Percentiles rank a stretch among this genome's conserved stretches.
These are phyloP conservation scores for Chamaea fasciata DNA, from an alignment of 2,113 vertebrate genomes.

Conservation along the genomic window DNA sequence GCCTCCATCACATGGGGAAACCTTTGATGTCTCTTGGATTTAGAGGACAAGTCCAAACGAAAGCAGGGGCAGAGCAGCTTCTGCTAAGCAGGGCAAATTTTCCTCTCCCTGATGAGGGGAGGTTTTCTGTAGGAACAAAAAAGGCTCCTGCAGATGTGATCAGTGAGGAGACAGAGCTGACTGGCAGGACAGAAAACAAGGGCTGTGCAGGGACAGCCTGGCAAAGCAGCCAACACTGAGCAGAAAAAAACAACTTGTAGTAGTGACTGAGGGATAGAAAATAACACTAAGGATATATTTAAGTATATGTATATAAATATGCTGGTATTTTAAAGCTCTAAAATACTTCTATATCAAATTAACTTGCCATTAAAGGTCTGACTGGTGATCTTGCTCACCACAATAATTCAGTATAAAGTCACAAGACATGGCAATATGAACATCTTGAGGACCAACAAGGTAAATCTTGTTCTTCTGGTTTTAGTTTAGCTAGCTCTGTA, in stretches of 20 bases:
- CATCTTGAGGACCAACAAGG: not conserved
- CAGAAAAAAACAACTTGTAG: not conserved
- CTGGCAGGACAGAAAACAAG: not conserved
- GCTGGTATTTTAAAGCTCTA: not conserved
- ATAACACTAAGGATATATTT: accelerated
- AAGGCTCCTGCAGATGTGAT: not conserved
- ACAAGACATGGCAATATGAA: not conserved
- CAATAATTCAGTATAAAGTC: not conserved
- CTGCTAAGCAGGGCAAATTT: not conserved
- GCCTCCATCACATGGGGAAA: not conserved
- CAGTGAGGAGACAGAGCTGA: not conserved
- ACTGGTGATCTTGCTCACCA: not conserved
- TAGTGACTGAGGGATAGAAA: not conserved
- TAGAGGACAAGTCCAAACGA: not conserved
- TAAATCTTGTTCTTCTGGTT: not conserved
- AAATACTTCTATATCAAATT: not conserved
- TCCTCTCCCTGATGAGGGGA: not conserved
- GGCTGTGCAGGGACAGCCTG: not conserved
- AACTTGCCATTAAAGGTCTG: not conserved
- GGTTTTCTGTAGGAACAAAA: not conserved
- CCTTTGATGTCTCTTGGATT: not conserved
- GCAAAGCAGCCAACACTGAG: accelerated
- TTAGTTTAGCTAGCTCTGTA: not conserved
- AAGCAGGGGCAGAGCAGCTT: not conserved
- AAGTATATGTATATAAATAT: not conserved